These are phyloP conservation scores for Antechinus flavipes DNA, from an alignment of 2,113 vertebrate genomes.

Conservation along the genomic window DNA sequence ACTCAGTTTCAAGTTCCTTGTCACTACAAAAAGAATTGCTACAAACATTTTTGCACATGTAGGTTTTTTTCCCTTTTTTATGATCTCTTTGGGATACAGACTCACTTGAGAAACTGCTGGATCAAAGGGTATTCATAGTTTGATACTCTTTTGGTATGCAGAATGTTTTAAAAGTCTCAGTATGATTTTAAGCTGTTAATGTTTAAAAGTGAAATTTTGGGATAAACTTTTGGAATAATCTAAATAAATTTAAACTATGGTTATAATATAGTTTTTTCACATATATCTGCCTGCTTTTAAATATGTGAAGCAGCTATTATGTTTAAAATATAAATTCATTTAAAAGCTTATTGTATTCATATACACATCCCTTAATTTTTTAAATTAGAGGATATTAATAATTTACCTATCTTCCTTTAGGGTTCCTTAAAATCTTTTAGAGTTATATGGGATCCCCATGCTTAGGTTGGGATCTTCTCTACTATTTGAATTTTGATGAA, in stretches of 20 bases:
- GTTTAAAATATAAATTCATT: background rate
- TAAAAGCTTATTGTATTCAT: background rate
- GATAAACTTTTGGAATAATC: background rate
- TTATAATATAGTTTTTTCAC: background rate
- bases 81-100: too few relatives aligned
- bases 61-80: too few relatives aligned
- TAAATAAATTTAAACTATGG: background rate
- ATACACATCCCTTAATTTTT: background rate
- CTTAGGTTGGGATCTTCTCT: background rate
- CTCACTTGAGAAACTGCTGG: too few relatives aligned
- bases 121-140: too few relatives aligned
- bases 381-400: background rate
- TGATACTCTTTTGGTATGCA: background rate
- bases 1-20: too few relatives aligned
- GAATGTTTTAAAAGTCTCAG: background rate
- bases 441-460: background rate
- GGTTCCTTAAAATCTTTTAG: background rate
- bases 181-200: background rate
- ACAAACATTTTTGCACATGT: too few relatives aligned
- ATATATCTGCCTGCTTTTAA: background rate
- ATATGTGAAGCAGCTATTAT: background rate
- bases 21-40: too few relatives aligned
- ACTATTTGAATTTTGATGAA: background rate
- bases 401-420: background rate
- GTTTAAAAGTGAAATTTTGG: background rate